Evolutionary conservation across 2,113 vertebrate species (phyloP).

Genomic region (Burhinus bistriatus): DNA sequence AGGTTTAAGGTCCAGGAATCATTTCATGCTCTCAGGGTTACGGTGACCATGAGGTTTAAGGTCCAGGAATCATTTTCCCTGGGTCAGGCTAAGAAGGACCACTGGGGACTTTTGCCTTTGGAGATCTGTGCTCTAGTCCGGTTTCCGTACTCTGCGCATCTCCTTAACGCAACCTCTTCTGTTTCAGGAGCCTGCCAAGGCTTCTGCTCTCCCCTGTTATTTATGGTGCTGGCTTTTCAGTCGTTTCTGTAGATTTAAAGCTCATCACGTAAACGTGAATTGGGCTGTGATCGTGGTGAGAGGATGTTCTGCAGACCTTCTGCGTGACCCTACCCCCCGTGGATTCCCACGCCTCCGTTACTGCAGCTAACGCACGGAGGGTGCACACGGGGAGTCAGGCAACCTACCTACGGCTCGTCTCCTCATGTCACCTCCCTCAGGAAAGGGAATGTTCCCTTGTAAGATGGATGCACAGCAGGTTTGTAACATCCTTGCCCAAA

Average conservation of each 20-base stretch:
- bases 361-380: neutral
- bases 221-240: neutral
- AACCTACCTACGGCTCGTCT: fast-evolving
- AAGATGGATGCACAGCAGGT: neutral
- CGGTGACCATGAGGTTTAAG: too few species aligned
- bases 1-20: too few species aligned
- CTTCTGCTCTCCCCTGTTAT: neutral
- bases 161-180: neutral
- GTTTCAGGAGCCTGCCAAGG: neutral
- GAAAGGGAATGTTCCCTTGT: neutral
- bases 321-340: fast-evolving
- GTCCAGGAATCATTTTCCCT: neutral
- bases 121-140: neutral
- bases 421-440: fast-evolving
- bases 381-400: fast-evolving
- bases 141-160: neutral
- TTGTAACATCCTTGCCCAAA: neutral
- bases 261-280: fast-evolving
- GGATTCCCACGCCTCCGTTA: fast-evolving
- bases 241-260: neutral
- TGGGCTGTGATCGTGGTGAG: neutral
- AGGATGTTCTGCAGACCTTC: neutral
- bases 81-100: neutral
- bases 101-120: neutral
- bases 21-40: neutral